Percentiles rank a stretch among this genome's conserved stretches.
Evolutionary conservation across 2,113 vertebrate genomes (phyloP).

Genomic region (Mirza zaza): DNA sequence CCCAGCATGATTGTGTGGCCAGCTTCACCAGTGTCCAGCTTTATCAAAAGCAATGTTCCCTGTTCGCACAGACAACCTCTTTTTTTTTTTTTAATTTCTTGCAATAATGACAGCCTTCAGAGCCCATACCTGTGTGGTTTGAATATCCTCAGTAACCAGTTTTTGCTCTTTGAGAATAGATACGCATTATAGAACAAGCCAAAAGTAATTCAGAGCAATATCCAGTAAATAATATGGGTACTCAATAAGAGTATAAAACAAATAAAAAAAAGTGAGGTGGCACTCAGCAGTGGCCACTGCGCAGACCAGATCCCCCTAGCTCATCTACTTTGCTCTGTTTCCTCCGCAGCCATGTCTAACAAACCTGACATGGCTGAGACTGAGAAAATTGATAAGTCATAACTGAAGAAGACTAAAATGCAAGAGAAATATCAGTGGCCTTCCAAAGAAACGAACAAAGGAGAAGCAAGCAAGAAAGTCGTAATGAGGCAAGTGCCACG

Average conservation of each 20-base stretch:
- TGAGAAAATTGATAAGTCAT: constrained; percentile 88
- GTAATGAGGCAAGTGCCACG: constrained; percentile 81
- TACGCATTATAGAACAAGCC: neutral
- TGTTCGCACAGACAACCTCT: neutral
- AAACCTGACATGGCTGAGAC: constrained; percentile 88
- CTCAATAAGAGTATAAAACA: neutral
- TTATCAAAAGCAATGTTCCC: neutral
- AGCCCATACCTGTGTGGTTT: neutral
- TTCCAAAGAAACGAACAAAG: constrained; percentile 91
- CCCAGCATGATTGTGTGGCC: no score
- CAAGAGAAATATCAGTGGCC: constrained; percentile 90
- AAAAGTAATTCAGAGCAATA: neutral
- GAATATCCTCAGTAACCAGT: neutral
- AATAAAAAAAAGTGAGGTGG: neutral
- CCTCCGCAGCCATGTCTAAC: constrained; percentile 86
- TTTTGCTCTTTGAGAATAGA: neutral
- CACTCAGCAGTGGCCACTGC: no score
- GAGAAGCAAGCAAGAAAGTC: constrained; percentile 87
- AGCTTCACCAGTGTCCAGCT: neutral
- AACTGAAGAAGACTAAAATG: constrained; percentile 88
- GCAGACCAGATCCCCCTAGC: neutral
- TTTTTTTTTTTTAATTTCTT: neutral
- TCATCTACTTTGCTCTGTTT: neutral
- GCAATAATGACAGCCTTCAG: neutral
- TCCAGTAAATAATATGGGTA: neutral